Base-by-base conservation (phyloP, 2,888 invertebrate genomes). In the Mayetiola destructor region DNA sequence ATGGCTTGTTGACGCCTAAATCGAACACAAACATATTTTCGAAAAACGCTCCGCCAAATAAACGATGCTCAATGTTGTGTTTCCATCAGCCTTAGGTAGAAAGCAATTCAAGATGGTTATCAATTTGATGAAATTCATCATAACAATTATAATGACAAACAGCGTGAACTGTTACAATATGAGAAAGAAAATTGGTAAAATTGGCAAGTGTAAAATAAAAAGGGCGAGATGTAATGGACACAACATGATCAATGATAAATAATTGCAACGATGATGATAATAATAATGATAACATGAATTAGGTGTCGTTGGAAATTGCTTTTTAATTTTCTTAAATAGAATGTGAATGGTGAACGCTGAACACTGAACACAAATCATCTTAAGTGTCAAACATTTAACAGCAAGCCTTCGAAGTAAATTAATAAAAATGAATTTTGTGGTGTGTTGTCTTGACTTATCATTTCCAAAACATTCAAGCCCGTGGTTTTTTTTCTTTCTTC, bases 361-460 rank as follows among this genome's bases (percentile, higher is more conserved):
- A 23, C 42, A 42, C 23, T 21, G 23, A 42, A 21, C 42, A 23
- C 21, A 21, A 42, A 42, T 42, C 23, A 42, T 39, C 39, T 18
- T 39, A 8, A n/a, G 39, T 39, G 20, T 21, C 9, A 21, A 21
- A 14, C 9, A 40, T 21, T 21, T 40, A 40, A 21, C 12, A n/a
- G 21, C 20, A 40, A 40, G 3, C 4, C 10, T n/a, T 21, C 21
- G 21, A 40, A 40, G 40, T 20, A 20, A 40, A 40, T 40, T 40
- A 40, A 48, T 48, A 48, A 27, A 48, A 48, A 48, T 48, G 48
- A 27, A 42, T 42, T 48, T 42, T 42, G 10, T 21, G 21, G 21
- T 42, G 21, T 6, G 9, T 42, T 21, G 37, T 12, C 18, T 18
- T 39, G 3, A 16, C 2, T 18, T 3, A 39, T 12, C n/a, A n/a